Base-by-base conservation (phyloP, 1,140 invertebrate genomes). In the Apis dorsata region DNA sequence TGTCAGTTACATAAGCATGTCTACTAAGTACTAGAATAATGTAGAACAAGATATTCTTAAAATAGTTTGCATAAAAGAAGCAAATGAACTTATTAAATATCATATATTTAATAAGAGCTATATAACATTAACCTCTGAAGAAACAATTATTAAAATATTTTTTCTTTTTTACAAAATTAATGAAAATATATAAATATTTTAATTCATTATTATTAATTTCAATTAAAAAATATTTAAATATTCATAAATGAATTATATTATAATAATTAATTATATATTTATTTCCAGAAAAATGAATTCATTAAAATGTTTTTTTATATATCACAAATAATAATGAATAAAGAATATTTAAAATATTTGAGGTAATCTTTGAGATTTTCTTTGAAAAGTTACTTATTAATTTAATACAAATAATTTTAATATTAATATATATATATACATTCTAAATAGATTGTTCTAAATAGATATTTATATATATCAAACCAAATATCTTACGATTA, bases 21-120 rank as follows among this genome's bases (percentile, higher is more conserved):
- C 85, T 79, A 80, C 83, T 88, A 86, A 84, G 83, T 90, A 89
- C 86, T 90, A 90, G 89, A 89, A 86, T 91, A 91, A 92, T 91
- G 81, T 90, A 86, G 89, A 91, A 88, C 84, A 80, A 75, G 82
- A 83, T 81, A 89, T 90, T 93, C 91, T 92, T 90, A 92, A 92
- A 93, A 93, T 92, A 92, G 90, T 92, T 91, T 88, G 85, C 74
- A 85, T 66, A 87, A 60, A 73, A 88, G 51, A 77, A 70, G 82
- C 70, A 86, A 81, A 65, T 77, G 8, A 78, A 34, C 70, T 17
- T 19, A 62, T 71, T 71, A 53, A 63, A 62, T 60, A 57, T 55
- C 28, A 82, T 69, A 77, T 7, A 34, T 55, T 44, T 12, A 17
- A 53, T 12, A 17, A 53, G 28, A 62, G 11, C 3, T n/a, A 72